A percentile compares a stretch with the other conserved stretches of the same genome.
phyloP scores from a whole-genome alignment of 2,113 vertebrate genomes.

The Trichechus manatus region DNA sequence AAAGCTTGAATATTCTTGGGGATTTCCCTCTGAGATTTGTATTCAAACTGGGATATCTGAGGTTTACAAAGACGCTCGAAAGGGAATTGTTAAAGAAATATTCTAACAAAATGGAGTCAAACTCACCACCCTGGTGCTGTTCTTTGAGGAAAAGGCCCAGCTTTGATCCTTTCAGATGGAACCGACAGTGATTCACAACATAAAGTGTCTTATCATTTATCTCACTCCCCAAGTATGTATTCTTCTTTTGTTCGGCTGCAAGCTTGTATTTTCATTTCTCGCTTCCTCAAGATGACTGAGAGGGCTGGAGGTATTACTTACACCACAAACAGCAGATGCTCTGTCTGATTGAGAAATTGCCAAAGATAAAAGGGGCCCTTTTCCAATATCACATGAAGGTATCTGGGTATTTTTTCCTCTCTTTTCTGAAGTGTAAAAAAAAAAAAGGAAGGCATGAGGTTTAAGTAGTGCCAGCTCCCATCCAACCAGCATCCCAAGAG shows the following conservation, averaged over 20 bases:
- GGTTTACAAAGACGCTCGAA: slow-evolving; percentile 75
- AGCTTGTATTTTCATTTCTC: slow-evolving; percentile 71
- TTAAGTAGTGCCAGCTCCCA: not conserved
- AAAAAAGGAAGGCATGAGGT: not conserved
- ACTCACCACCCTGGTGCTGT: slow-evolving; percentile 8
- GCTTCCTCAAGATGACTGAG: slow-evolving; percentile 62
- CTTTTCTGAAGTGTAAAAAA: not conserved
- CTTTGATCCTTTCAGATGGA: slow-evolving; percentile 76
- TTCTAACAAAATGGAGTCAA: slow-evolving; percentile 74
- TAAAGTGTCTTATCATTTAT: slow-evolving; percentile 50
- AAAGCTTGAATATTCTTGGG: slow-evolving; percentile 54
- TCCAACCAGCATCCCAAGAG: not conserved
- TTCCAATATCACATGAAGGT: not conserved
- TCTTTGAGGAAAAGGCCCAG: slow-evolving; percentile 70
- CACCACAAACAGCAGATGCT: not conserved
- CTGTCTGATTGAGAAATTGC: slow-evolving; percentile 47
- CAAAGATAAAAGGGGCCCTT: not conserved
- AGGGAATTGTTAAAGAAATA: slow-evolving; percentile 65
- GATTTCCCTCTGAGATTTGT: slow-evolving; percentile 66
- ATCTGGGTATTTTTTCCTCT: not conserved
- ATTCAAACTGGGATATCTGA: slow-evolving; percentile 50
- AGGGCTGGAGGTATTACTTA: slow-evolving; percentile 47
- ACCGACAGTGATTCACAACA: slow-evolving; percentile 72
- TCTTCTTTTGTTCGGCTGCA: slow-evolving; percentile 66
- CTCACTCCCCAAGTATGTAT: slow-evolving; percentile 44